Percentiles rank a stretch among this genome's conserved stretches.
Evolutionary conservation across 2,888 invertebrate species (phyloP).

Genomic region (Caenorhabditis sp.): DNA sequence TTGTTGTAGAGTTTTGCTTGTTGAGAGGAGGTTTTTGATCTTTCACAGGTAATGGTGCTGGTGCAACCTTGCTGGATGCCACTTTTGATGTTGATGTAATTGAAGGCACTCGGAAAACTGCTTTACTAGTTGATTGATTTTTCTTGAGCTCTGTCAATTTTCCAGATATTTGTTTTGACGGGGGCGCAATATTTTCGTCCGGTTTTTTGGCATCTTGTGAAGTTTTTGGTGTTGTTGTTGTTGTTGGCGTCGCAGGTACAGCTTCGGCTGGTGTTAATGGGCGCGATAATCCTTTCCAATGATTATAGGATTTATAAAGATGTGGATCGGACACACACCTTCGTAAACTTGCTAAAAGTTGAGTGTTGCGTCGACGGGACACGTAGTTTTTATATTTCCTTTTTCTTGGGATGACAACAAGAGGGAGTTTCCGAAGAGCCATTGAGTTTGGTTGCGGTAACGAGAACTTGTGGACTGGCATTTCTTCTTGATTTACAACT

Average conservation of each 20-base stretch:
- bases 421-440: conserved; percentile 60
- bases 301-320: conserved; percentile 65
- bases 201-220: background rate
- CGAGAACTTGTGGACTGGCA: conserved; percentile 5
- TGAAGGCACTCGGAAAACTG: conserved; percentile 33
- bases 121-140: conserved; percentile 6
- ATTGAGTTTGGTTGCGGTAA: conserved; percentile 18
- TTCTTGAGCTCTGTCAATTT: conserved; percentile 51
- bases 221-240: conserved; percentile 18
- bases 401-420: conserved; percentile 68
- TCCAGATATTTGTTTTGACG: conserved; percentile 44
- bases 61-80: conserved; percentile 17
- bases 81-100: conserved; percentile 6
- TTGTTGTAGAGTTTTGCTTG: conserved; percentile 26
- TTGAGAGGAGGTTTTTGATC: conserved; percentile 13
- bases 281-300: conserved; percentile 58
- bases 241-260: conserved; percentile 26
- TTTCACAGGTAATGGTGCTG: conserved; percentile 10
- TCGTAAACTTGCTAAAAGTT: conserved; percentile 59
- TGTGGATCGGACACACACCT: conserved; percentile 66
- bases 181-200: background rate
- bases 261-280: conserved; percentile 45
- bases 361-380: conserved; percentile 64
- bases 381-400: conserved; percentile 70
- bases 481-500: conserved; percentile 17